Conservation (phyloP, 2,888 invertebrate genomes). For the Leucoma salicis region DNA sequence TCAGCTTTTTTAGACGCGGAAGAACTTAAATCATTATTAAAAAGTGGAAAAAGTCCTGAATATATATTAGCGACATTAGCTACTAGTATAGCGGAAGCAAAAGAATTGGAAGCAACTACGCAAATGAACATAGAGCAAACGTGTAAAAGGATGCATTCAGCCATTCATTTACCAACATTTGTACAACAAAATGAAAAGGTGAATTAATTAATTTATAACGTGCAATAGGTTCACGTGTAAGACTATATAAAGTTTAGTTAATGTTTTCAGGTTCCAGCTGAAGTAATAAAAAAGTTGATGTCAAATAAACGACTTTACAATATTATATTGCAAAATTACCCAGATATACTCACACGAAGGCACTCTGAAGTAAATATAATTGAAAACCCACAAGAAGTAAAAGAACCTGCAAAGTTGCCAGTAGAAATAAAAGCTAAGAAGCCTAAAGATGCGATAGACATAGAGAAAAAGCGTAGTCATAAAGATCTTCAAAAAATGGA, state of each 20-base stretch:
- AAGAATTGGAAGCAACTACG: slow-evolving; percentile 65
- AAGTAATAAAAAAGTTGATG: slow-evolving; percentile 85
- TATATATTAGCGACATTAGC: slow-evolving; percentile 84
- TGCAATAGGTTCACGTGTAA: too few species aligned
- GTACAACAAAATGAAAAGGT: slow-evolving; percentile 87
- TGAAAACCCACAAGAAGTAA: slow-evolving; percentile 33
- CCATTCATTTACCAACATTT: slow-evolving; percentile 90
- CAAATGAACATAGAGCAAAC: slow-evolving; percentile 69
- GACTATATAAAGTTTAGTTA: background rate
- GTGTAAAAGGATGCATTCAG: slow-evolving; percentile 81
- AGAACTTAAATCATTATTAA: slow-evolving; percentile 85
- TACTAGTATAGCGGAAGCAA: slow-evolving; percentile 77
- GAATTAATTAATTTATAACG: slow-evolving; percentile 9
- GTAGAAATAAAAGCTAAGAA: slow-evolving; percentile 50
- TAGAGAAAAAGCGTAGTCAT: slow-evolving; percentile 32
- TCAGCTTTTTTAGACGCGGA: slow-evolving; percentile 82
- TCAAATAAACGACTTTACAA: slow-evolving; percentile 85
- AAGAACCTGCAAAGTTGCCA: slow-evolving; percentile 55
- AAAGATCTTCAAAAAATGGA: slow-evolving; percentile 19
- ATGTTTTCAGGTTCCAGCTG: slow-evolving; percentile 83
- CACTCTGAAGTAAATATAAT: slow-evolving; percentile 82
- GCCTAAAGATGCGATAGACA: slow-evolving; percentile 30
- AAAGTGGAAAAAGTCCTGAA: slow-evolving; percentile 86
- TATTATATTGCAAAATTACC: slow-evolving; percentile 87
- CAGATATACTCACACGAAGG: slow-evolving; percentile 83